These are phyloP conservation scores for Saguinus oedipus DNA, from an alignment of 2,797 vertebrate genomes.

Conservation along the genomic window DNA sequence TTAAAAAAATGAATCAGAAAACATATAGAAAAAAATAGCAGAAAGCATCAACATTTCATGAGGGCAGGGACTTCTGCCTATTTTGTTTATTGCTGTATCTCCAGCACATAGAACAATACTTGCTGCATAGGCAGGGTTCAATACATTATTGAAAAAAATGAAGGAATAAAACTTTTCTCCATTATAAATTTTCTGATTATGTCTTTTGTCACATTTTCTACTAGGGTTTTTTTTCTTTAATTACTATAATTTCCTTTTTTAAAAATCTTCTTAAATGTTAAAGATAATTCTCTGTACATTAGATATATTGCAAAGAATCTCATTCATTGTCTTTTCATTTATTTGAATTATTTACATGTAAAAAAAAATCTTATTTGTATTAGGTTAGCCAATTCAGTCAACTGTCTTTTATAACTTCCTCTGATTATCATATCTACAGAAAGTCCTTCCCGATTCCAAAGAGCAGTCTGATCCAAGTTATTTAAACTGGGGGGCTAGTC, in stretches of 20 bases:
- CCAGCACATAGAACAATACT: not conserved
- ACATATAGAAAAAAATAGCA: not conserved
- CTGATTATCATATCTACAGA: not conserved
- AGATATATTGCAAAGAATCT: not conserved
- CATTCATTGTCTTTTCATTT: constrained; percentile 13
- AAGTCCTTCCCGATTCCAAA: not conserved
- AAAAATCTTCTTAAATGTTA: not conserved
- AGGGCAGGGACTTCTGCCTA: not conserved
- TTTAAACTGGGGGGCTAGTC: not conserved
- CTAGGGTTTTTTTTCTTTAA: not conserved
- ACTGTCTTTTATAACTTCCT: constrained; percentile 1
- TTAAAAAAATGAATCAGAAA: not conserved
- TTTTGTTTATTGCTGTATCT: not conserved
- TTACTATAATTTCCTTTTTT: not conserved
- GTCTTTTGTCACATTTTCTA: constrained; percentile 19
- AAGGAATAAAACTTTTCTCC: not conserved
- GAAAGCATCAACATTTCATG: not conserved
- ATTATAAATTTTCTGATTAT: not conserved
- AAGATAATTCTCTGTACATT: not conserved
- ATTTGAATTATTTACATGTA: not conserved
- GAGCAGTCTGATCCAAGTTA: not conserved
- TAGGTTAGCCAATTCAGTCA: not conserved
- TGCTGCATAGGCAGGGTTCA: not conserved
- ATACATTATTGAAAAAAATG: not conserved
- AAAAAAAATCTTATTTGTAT: not conserved